Conservation (phyloP, 2,113 vertebrate genomes). For the Noturus placidus region DNA sequence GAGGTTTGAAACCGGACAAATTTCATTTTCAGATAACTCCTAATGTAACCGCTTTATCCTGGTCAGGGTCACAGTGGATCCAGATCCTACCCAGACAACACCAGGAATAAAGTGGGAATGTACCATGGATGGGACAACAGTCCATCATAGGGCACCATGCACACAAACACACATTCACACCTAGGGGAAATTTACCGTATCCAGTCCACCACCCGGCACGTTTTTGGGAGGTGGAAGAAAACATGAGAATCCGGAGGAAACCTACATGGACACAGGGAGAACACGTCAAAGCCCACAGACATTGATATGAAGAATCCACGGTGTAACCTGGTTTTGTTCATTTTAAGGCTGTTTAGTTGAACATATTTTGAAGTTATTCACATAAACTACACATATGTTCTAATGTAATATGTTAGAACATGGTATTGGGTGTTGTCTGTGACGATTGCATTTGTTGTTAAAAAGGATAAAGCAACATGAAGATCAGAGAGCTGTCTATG, state of each 20-base stretch:
- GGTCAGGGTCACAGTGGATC: background rate
- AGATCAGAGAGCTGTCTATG: too few species aligned
- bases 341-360: background rate
- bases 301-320: background rate
- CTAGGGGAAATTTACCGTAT: background rate
- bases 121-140: background rate
- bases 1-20: background rate
- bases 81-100: background rate
- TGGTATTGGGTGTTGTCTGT: too few species aligned
- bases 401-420: too few species aligned
- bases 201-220: background rate
- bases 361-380: background rate
- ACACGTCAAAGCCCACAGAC: background rate
- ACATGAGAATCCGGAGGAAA: background rate
- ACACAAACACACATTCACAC: background rate
- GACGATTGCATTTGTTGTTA: too few species aligned
- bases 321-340: background rate
- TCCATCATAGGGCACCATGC: background rate
- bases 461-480: too few species aligned
- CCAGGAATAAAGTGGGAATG: background rate
- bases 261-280: background rate
- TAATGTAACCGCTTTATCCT: background rate
- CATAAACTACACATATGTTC: background rate
- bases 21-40: background rate
- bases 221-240: background rate